Percentiles rank a stretch among this genome's conserved stretches.
Conservation (phyloP, 1,140 invertebrate species). For the Drosophila guanche region DNA sequence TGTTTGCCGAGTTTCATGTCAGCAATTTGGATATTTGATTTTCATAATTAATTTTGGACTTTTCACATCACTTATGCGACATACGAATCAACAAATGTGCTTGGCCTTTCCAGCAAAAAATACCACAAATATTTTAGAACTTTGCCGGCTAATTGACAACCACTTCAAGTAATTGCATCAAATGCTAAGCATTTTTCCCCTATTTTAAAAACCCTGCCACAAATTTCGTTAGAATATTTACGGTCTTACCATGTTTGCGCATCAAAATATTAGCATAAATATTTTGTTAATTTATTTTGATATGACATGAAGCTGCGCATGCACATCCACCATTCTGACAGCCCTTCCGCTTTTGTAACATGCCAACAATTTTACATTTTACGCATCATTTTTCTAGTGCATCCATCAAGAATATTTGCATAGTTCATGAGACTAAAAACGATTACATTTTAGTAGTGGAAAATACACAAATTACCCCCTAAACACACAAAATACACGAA, state of each 20-base stretch:
- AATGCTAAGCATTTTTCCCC: no score
- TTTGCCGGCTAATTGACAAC: slow-evolving; percentile 16
- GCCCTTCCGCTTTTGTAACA: slow-evolving; percentile 4
- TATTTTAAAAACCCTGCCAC: no score
- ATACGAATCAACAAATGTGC: no score
- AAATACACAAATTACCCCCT: no score
- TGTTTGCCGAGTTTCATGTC: no score
- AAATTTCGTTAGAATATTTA: slow-evolving; percentile 22
- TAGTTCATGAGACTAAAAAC: background rate
- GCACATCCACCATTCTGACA: slow-evolving; percentile 1
- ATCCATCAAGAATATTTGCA: slow-evolving; percentile 31
- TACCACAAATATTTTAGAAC: slow-evolving; percentile 2
- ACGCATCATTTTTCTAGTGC: slow-evolving; percentile 20
- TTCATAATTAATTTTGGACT: background rate
- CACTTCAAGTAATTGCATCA: background rate
- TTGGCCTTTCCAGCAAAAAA: background rate
- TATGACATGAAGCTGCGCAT: slow-evolving; percentile 22
- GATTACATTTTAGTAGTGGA: no score
- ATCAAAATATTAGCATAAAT: slow-evolving; percentile 73
- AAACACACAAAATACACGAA: background rate
- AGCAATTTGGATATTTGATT: background rate
- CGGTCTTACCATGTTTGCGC: slow-evolving; percentile 33
- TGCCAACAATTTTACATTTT: slow-evolving; percentile 42
- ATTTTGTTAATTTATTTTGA: slow-evolving; percentile 58
- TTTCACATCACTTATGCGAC: no score